These are phyloP conservation scores for Caracal caracal DNA, from an alignment of 2,113 vertebrate genomes.

Conservation along the genomic window DNA sequence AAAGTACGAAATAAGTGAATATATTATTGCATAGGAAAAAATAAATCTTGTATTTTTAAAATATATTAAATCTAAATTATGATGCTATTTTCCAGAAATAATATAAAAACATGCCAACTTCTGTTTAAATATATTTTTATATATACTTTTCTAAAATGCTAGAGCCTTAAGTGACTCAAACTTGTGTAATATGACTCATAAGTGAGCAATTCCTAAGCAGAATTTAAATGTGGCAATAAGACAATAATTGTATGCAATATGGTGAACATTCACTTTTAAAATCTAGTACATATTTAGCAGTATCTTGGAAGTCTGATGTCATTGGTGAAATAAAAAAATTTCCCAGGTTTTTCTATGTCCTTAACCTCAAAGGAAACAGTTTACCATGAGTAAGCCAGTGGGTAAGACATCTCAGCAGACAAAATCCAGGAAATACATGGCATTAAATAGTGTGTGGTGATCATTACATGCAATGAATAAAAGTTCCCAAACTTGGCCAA, in stretches of 20 bases:
- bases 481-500: neutral
- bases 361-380: slow-evolving; percentile 55
- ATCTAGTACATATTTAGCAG: neutral
- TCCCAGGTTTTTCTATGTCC: neutral
- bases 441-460: neutral
- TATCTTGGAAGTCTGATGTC: slow-evolving; percentile 66
- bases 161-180: slow-evolving; percentile 1
- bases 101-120: neutral
- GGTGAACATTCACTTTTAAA: slow-evolving; percentile 3
- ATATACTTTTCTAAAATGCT: neutral
- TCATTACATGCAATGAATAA: slow-evolving; percentile 23
- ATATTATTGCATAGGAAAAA: neutral
- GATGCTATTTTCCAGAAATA: neutral
- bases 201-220: slow-evolving; percentile 47
- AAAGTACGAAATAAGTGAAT: neutral
- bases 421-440: slow-evolving; percentile 24
- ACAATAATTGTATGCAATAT: slow-evolving; percentile 16
- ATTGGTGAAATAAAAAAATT: slow-evolving; percentile 49
- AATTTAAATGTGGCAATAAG: slow-evolving; percentile 31
- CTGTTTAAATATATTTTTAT: neutral
- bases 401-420: slow-evolving; percentile 20
- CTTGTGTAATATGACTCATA: slow-evolving; percentile 16
- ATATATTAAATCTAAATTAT: slow-evolving; percentile 11
- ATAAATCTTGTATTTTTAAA: slow-evolving; percentile 1
- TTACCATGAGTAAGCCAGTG: slow-evolving; percentile 33